Percentiles rank a stretch among this genome's conserved stretches.
Evolutionary conservation across 2,797 vertebrate genomes (phyloP).

Genomic region (Hozukius guyotensis): DNA sequence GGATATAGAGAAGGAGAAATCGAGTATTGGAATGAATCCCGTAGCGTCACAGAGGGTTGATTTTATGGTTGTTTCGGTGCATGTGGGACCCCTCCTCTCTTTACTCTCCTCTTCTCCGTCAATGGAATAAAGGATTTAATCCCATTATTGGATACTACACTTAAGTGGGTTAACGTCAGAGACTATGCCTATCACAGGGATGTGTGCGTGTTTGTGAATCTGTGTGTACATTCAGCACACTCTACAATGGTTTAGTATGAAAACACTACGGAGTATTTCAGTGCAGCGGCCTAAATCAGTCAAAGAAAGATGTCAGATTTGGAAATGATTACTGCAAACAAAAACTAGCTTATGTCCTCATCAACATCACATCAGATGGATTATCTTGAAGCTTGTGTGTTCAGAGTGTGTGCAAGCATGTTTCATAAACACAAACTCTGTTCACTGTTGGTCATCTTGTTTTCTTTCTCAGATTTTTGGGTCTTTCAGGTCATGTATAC

Average conservation of each 20-base stretch:
- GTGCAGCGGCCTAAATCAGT: conserved; percentile 29
- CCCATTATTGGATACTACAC: conserved; percentile 48
- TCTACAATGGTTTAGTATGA: neutral
- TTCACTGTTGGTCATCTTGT: neutral
- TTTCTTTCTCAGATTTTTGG: neutral
- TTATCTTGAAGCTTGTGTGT: neutral
- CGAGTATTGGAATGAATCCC: neutral
- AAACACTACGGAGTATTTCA: conserved; percentile 1
- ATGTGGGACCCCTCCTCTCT: neutral
- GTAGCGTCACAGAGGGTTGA: neutral
- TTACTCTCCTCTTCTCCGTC: conserved; percentile 11
- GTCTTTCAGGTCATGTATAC: neutral
- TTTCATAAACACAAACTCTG: neutral
- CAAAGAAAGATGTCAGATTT: conserved; percentile 31
- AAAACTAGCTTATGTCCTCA: neutral
- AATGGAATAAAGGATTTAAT: conserved; percentile 52
- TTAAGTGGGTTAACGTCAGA: conserved; percentile 51
- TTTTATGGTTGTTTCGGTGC: conserved; percentile 12
- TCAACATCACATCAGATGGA: neutral
- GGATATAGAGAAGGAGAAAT: neutral
- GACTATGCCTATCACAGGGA: neutral
- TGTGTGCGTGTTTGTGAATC: conserved; percentile 7
- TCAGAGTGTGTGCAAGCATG: neutral
- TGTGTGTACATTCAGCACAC: conserved; percentile 4
- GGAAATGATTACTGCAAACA: conserved; percentile 21